Conservation (phyloP, 2,113 vertebrate species). For the Erythrolamprus reginae region DNA sequence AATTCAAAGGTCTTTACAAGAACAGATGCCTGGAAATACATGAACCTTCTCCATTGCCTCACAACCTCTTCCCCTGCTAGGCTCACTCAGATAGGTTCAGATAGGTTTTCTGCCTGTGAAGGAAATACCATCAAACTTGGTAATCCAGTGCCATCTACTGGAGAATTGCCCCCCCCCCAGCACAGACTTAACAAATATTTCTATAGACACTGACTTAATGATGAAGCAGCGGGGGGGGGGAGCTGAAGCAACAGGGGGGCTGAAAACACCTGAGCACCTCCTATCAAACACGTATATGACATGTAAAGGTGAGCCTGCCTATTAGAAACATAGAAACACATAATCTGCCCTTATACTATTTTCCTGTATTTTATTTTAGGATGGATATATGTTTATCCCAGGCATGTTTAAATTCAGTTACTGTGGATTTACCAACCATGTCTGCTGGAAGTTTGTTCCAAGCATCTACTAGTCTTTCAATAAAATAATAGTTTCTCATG, state of each 20-base stretch:
- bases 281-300: background rate
- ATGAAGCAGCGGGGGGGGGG: too few relatives aligned
- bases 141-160: constrained; percentile 24
- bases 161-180: background rate
- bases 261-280: background rate
- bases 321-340: too few relatives aligned
- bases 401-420: too few relatives aligned
- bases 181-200: background rate
- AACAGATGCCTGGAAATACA: background rate
- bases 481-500: too few relatives aligned
- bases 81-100: background rate
- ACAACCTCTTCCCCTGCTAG: background rate
- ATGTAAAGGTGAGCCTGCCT: background rate
- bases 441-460: too few relatives aligned
- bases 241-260: too few relatives aligned
- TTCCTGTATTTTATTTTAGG: too few relatives aligned
- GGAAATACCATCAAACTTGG: background rate
- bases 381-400: too few relatives aligned
- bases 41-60: background rate
- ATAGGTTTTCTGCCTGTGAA: background rate
- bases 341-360: too few relatives aligned
- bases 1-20: background rate
- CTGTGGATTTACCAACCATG: too few relatives aligned
- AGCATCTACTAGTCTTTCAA: too few relatives aligned
- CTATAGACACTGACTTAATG: background rate